These are phyloP conservation scores for Koerneria pararmatus DNA, from an alignment of 2,888 invertebrate species.

Conservation along the genomic window DNA sequence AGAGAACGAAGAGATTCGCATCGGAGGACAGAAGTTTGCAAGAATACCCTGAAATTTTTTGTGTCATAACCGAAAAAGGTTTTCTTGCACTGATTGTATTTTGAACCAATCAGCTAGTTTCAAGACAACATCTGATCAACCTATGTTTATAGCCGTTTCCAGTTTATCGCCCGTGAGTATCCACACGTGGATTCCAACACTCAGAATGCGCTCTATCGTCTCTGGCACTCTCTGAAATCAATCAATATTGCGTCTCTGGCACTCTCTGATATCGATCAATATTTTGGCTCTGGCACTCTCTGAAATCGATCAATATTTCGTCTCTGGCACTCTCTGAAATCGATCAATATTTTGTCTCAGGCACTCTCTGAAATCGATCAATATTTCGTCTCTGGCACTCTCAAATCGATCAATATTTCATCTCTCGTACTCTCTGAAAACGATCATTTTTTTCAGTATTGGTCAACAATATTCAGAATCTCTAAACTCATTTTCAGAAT, in stretches of 20 bases:
- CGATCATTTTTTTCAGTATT: too few relatives aligned
- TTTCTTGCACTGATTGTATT: neutral
- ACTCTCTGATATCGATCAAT: neutral
- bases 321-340: too few relatives aligned
- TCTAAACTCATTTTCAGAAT: too few relatives aligned
- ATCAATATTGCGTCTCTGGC: too few relatives aligned
- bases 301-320: conserved; percentile 15
- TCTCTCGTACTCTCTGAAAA: conserved; percentile 75
- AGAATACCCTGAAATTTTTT: conserved; percentile 71
- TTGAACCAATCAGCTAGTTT: neutral
- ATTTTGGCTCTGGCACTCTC: conserved; percentile 85
- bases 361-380: conserved; percentile 67
- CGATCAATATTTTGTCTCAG: too few relatives aligned
- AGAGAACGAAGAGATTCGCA: conserved; percentile 82
- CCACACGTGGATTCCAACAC: conserved; percentile 81
- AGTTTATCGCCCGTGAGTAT: conserved; percentile 96
- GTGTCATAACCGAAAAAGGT: neutral
- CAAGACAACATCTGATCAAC: neutral
- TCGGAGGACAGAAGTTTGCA: conserved; percentile 78
- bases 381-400: too few relatives aligned
- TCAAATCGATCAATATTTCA: too few relatives aligned
- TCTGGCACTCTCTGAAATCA: conserved; percentile 73
- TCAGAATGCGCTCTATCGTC: conserved; percentile 81
- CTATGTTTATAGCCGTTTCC: conserved; percentile 92
- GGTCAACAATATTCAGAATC: too few relatives aligned